phyloP scores from a whole-genome alignment of 2,113 vertebrate species.

The Pygathrix nemaeus region DNA sequence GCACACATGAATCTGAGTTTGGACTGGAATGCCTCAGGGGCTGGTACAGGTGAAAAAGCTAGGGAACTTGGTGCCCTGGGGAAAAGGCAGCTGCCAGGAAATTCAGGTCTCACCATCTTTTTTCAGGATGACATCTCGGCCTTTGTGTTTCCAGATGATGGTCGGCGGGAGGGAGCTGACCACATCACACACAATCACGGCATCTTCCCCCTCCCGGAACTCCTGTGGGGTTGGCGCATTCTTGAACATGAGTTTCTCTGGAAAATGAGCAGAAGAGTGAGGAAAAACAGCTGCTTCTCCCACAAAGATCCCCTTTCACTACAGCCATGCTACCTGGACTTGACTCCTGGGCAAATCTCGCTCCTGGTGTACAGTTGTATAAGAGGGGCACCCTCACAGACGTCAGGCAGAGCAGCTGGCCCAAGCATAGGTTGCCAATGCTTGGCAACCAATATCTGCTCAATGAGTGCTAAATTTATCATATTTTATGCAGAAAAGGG shows the following conservation, averaged over 20 bases:
- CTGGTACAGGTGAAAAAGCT: not conserved
- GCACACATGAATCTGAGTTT: not conserved
- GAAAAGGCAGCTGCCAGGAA: not conserved
- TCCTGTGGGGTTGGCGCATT: constrained; percentile 96
- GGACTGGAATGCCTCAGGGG: not conserved
- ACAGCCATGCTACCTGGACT: not conserved
- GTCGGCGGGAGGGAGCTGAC: constrained; percentile 94
- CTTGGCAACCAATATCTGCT: not conserved
- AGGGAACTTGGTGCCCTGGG: not conserved
- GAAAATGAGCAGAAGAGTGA: constrained; percentile 49
- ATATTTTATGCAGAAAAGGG: not conserved
- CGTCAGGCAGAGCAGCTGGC: not conserved
- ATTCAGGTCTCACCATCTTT: constrained; percentile 92
- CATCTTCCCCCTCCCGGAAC: constrained; percentile 94
- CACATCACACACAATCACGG: constrained; percentile 94
- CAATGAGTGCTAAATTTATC: not conserved
- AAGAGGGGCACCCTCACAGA: not conserved
- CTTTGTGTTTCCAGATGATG: constrained; percentile 96
- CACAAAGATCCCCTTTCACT: not conserved
- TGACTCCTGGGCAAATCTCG: not conserved
- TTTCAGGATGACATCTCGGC: constrained; percentile 91
- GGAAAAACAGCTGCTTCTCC: not conserved
- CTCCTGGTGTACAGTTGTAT: not conserved
- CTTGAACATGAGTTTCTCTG: constrained; percentile 98
- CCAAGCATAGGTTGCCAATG: not conserved